These are phyloP conservation scores for Drosophila suzukii DNA, from an alignment of 1,140 invertebrate species.

Conservation along the genomic window DNA sequence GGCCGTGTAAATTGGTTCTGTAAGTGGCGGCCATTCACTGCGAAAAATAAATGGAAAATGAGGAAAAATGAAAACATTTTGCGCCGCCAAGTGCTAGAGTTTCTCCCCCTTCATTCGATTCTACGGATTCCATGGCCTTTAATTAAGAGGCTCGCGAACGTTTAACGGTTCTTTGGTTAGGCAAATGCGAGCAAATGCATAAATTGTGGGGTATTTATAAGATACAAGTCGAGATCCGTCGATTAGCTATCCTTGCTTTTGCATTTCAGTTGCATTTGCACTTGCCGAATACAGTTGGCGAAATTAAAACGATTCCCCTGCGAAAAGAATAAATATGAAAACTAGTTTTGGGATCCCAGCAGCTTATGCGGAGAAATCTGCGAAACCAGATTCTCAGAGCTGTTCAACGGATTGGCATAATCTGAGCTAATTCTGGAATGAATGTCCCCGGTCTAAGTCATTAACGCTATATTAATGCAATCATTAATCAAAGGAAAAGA, in stretches of 20 bases:
- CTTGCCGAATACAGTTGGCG: slow-evolving; percentile 47
- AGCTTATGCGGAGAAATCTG: slow-evolving; percentile 22
- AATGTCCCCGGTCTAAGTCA: slow-evolving; percentile 41
- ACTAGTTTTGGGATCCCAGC: slow-evolving; percentile 27
- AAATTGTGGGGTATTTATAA: slow-evolving; percentile 77
- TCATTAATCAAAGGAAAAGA: slow-evolving; percentile 39
- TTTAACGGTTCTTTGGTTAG: slow-evolving; percentile 72
- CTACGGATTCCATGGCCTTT: slow-evolving; percentile 49
- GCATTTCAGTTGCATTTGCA: slow-evolving; percentile 28
- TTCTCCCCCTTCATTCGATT: slow-evolving; percentile 7
- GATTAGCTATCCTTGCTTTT: slow-evolving; percentile 44
- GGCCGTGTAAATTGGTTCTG: slow-evolving; percentile 64
- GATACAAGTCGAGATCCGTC: slow-evolving; percentile 66
- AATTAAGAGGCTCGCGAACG: slow-evolving; percentile 66
- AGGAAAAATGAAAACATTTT: slow-evolving; percentile 35
- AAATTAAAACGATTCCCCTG: slow-evolving; percentile 46
- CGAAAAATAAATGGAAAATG: slow-evolving; percentile 9
- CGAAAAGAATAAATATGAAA: slow-evolving; percentile 9
- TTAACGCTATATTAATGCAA: slow-evolving; percentile 47
- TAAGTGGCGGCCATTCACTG: slow-evolving; percentile 32
- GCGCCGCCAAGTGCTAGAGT: slow-evolving; percentile 27
- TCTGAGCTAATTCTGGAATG: slow-evolving; percentile 41
- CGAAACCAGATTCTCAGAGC: slow-evolving; percentile 24
- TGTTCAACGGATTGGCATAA: slow-evolving; percentile 28
- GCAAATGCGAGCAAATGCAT: slow-evolving; percentile 68